Evolutionary conservation across 2,797 vertebrate genomes (phyloP).

Genomic region (Labeo calbasu): DNA sequence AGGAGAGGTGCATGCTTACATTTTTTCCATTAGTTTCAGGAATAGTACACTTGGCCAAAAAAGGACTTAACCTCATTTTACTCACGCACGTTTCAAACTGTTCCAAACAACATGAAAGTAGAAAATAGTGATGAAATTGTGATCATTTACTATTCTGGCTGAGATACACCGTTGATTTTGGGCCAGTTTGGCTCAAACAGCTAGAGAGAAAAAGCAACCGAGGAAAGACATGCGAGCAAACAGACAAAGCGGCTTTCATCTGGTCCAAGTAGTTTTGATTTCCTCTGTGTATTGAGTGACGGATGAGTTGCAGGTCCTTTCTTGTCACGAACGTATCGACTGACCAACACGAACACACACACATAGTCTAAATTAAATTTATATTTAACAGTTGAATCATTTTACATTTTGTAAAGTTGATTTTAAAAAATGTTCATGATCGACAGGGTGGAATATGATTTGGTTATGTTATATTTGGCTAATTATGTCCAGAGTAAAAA

Average conservation of each 20-base stretch:
- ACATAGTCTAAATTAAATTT: background rate
- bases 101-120: background rate
- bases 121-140: background rate
- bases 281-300: slow-evolving; percentile 13
- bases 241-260: slow-evolving; percentile 34
- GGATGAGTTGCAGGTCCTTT: background rate
- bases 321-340: background rate
- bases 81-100: background rate
- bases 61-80: background rate
- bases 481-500: no score
- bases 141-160: background rate
- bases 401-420: no score
- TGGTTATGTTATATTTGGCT: no score
- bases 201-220: background rate
- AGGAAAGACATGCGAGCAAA: background rate
- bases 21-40: background rate
- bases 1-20: background rate
- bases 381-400: background rate
- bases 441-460: no score
- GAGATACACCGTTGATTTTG: background rate
- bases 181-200: background rate
- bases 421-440: no score
- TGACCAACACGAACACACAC: background rate
- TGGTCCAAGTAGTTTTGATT: slow-evolving; percentile 6
- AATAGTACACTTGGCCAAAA: background rate